Conservation (phyloP, 2,888 invertebrate species). For the Nebria brevicollis region DNA sequence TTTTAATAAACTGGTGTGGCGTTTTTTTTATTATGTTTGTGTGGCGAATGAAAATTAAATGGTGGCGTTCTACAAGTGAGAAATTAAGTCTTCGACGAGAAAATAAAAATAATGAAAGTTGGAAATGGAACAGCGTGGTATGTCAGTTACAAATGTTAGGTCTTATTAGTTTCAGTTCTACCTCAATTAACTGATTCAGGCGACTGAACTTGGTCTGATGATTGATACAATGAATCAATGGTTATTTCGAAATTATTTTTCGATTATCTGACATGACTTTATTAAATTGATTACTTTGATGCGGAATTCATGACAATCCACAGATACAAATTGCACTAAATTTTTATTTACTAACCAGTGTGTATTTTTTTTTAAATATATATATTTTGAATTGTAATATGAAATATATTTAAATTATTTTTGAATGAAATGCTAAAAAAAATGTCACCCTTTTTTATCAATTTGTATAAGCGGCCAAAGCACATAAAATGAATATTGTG, state of each 20-base stretch:
- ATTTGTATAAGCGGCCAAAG: background rate
- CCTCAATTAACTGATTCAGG: conserved; percentile 32
- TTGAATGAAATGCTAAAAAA: too few relatives aligned
- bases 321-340: too few relatives aligned
- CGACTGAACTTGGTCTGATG: conserved; percentile 22
- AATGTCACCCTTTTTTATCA: background rate
- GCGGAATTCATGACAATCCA: too few relatives aligned
- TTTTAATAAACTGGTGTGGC: too few relatives aligned
- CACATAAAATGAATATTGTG: background rate
- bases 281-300: too few relatives aligned
- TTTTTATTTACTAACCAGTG: too few relatives aligned
- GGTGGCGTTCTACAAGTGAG: background rate
- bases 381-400: too few relatives aligned
- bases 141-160: conserved; percentile 36
- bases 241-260: background rate
- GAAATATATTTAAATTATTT: too few relatives aligned
- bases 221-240: background rate
- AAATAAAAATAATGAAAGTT: conserved; percentile 20
- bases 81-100: background rate
- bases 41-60: background rate
- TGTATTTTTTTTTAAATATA: too few relatives aligned
- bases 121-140: conserved; percentile 23
- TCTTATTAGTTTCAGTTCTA: conserved; percentile 32
- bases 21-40: too few relatives aligned
- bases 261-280: too few relatives aligned